These are phyloP conservation scores for Molanna angustata DNA, from an alignment of 2,888 invertebrate genomes.

Conservation along the genomic window DNA sequence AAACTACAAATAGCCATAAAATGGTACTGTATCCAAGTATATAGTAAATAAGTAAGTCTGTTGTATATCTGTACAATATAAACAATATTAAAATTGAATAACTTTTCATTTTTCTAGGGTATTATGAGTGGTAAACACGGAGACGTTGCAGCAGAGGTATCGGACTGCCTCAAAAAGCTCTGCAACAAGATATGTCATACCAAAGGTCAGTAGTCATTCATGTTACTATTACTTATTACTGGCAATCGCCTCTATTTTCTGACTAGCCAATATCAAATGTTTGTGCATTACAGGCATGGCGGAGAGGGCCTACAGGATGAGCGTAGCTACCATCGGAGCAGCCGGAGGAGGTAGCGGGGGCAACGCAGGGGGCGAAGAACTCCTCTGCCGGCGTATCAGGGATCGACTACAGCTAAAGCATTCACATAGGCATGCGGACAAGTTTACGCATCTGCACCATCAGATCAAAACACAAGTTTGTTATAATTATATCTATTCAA, in stretches of 20 bases:
- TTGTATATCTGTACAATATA: too few species aligned
- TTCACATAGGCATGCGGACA: conserved; percentile 44
- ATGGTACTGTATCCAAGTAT: too few species aligned
- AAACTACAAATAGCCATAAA: too few species aligned
- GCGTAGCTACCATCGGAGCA: conserved; percentile 19
- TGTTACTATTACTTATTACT: background rate
- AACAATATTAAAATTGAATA: too few species aligned
- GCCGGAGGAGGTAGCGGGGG: conserved; percentile 37
- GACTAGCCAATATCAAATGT: background rate
- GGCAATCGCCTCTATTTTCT: background rate
- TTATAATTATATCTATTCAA: conserved; percentile 13
- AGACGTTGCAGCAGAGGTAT: conserved; percentile 16
- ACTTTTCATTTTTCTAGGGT: too few species aligned
- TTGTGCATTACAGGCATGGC: conserved; percentile 12
- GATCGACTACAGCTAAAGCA: conserved; percentile 41
- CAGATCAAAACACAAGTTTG: conserved; percentile 50
- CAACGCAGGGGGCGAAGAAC: conserved; percentile 42
- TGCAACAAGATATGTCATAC: conserved; percentile 27
- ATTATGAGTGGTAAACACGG: conserved; percentile 8
- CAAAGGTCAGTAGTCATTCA: conserved; percentile 19
- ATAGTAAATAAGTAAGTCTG: too few species aligned
- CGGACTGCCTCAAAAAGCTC: conserved; percentile 28
- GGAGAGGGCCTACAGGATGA: conserved; percentile 24
- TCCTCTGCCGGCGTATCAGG: conserved; percentile 49
- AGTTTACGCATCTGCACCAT: conserved; percentile 49